phyloP scores from a whole-genome alignment of 2,888 invertebrate genomes.

The Drosophila yooni region DNA sequence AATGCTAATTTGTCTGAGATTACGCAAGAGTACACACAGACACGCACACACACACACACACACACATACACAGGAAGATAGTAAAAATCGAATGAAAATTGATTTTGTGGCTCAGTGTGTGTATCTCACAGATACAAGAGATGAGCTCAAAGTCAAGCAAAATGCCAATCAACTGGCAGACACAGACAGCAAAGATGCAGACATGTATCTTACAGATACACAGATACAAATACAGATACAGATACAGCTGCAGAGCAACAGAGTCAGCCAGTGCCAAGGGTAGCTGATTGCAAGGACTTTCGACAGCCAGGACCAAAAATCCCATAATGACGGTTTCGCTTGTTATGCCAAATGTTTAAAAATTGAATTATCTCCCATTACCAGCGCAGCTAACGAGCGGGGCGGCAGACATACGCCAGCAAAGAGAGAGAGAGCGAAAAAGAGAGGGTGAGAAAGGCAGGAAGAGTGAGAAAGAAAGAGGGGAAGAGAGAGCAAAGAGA shows the following conservation, averaged over 20 bases:
- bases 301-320: conserved; percentile 72
- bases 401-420: conserved; percentile 47
- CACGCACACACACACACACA: neutral
- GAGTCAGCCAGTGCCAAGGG: conserved; percentile 26
- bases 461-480: conserved; percentile 7
- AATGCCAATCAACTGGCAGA: conserved; percentile 59
- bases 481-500: neutral
- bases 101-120: conserved; percentile 48
- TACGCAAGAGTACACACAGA: conserved; percentile 48
- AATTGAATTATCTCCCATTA: conserved; percentile 85
- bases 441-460: conserved; percentile 1
- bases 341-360: conserved; percentile 85
- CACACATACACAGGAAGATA: neutral
- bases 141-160: conserved; percentile 46
- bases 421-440: conserved; percentile 20
- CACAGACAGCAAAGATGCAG: conserved; percentile 60
- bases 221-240: conserved; percentile 22
- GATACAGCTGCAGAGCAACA: conserved; percentile 6
- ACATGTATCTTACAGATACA: conserved; percentile 61
- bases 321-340: conserved; percentile 85
- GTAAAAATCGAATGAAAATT: conserved; percentile 68
- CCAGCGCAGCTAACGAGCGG: conserved; percentile 80
- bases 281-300: conserved; percentile 60
- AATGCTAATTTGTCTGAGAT: conserved; percentile 73
- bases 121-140: conserved; percentile 29